Conservation (phyloP, 2,113 vertebrate genomes). For the Indicator indicator region DNA sequence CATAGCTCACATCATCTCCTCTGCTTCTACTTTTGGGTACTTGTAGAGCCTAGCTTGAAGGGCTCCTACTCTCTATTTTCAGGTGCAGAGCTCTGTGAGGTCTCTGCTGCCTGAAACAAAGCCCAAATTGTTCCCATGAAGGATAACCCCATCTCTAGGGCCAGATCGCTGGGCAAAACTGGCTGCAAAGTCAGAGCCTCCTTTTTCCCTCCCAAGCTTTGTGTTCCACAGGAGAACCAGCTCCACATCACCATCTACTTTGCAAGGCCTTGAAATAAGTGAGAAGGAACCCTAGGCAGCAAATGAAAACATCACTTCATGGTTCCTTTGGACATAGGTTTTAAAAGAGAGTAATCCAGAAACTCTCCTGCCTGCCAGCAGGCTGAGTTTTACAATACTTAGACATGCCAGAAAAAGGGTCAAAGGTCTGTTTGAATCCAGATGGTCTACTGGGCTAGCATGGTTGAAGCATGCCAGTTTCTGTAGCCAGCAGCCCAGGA, state of each 20-base stretch:
- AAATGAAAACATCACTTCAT: background rate
- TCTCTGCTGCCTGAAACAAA: background rate
- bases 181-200: accelerated
- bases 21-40: background rate
- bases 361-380: background rate
- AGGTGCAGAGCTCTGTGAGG: background rate
- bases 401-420: background rate
- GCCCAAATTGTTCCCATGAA: accelerated
- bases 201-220: background rate
- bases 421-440: background rate
- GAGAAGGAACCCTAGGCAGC: background rate
- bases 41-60: background rate
- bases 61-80: background rate
- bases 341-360: no score
- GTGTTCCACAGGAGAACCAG: background rate
- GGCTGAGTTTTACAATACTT: background rate
- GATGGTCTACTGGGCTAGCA: constrained; percentile 25
- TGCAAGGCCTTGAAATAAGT: background rate
- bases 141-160: no score
- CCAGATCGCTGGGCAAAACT: background rate
- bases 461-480: background rate
- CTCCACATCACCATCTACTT: background rate
- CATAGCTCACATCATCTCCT: background rate
- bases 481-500: background rate
- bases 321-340: background rate